phyloP scores from a whole-genome alignment of 1,140 invertebrate genomes.

The Aphelinus atriplicis region DNA sequence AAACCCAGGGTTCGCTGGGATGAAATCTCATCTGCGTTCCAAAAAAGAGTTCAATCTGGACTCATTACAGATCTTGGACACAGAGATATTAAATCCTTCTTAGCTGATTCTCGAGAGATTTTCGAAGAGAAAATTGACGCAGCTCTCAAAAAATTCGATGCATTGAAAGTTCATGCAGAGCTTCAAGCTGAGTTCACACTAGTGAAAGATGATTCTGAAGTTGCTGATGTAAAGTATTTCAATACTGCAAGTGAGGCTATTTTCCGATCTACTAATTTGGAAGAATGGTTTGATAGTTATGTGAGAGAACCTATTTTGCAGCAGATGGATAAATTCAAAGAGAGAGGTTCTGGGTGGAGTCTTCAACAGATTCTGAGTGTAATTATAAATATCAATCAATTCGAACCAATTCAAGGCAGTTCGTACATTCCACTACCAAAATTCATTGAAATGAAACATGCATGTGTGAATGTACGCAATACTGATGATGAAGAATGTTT shows the following conservation, averaged over 20 bases:
- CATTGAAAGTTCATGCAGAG: conserved; percentile 12
- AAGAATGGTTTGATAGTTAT: not conserved
- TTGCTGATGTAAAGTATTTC: not conserved
- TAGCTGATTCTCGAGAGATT: not conserved
- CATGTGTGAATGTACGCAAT: conserved; percentile 4
- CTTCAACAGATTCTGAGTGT: not conserved
- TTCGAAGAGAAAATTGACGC: not conserved
- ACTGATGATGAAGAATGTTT: conserved; percentile 1
- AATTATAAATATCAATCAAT: not conserved
- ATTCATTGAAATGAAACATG: not conserved
- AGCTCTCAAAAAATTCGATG: not conserved
- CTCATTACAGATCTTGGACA: not conserved
- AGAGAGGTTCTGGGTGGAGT: conserved; percentile 22
- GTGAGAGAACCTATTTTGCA: not conserved
- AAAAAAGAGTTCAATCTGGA: not conserved
- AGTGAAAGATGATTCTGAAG: not conserved
- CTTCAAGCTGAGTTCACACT: not conserved
- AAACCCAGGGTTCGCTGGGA: no score
- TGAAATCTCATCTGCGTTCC: no score
- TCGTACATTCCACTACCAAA: not conserved
- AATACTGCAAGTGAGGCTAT: not conserved
- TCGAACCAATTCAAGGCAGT: not conserved
- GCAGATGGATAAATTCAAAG: conserved; percentile 29
- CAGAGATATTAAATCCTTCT: not conserved
- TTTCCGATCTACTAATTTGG: not conserved